Base-by-base conservation (phyloP, 2,113 vertebrate species). In the Harpagus bidentatus region DNA sequence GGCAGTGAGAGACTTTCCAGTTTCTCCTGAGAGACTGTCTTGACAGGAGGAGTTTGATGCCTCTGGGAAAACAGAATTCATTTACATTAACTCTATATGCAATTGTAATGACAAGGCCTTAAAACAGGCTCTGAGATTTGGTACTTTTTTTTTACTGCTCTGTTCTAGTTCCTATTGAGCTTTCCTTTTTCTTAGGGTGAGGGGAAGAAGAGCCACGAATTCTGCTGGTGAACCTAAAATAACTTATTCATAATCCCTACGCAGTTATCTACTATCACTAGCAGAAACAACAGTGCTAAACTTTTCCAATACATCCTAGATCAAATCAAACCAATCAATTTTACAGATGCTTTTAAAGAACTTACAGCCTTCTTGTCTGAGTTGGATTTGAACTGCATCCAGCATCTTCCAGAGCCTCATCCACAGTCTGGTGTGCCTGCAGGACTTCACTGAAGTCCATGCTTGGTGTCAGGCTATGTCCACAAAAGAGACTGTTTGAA, bases 11-110 rank as follows among this genome's bases (percentile, higher is more conserved):
- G 86, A 67, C 61, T 78, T 93, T 73, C 58, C 86, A 78, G 48
- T 86, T 90, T 96, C 87, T 83, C 83, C 61, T 71, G 77, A 81
- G 89, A 90, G 79, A 66, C 86, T 83, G 50, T 85, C 80, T 92
- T 96, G 94, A 96, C 93, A 97, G 86, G 63, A 96, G 50, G 71
- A 96, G 74, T 93, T 69, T 93, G 93, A 93, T 94, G 86, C 83
- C 74, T 95, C 90, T 91, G 55, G 86, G 92, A 96, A 95, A 96
- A 89, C 28, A 81, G 92, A 96, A 94, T 93, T 94, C 16, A 93
- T 94, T 97, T 94, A 65, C 59, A 50, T 18, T 63, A 89, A 79
- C 59, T 88, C 80, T 81, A 29, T 83, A 88, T 65, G 87, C 79
- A 92, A 17, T 55, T 69, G 77, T n/a, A 91, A 94, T 70, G 77